Conservation (phyloP, 2,113 vertebrate genomes). For the Smithornis capensis region DNA sequence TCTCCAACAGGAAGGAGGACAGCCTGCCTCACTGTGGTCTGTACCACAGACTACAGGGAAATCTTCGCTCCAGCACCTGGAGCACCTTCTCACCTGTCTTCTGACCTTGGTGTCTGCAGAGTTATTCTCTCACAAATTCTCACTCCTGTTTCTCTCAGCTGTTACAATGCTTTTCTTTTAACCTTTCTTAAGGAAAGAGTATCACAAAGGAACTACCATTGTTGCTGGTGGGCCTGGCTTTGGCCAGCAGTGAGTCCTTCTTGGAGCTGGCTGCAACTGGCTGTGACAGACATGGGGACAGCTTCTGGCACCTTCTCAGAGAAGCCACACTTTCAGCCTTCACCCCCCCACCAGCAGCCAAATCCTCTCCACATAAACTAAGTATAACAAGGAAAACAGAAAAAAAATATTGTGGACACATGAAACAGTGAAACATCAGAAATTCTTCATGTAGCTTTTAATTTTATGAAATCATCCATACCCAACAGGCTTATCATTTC, state of each 20-base stretch:
- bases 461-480: background rate
- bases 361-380: background rate
- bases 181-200: background rate
- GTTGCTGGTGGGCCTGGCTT: background rate
- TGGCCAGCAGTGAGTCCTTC: background rate
- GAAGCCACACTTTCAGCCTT: background rate
- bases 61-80: accelerated
- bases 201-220: background rate
- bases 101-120: background rate
- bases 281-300: background rate
- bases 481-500: background rate
- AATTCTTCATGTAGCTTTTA: background rate
- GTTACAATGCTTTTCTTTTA: background rate
- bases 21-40: background rate
- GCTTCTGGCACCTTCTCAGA: background rate
- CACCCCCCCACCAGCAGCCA: accelerated
- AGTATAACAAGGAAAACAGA: background rate
- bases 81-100: background rate
- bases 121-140: background rate
- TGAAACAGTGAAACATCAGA: background rate
- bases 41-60: accelerated
- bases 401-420: background rate
- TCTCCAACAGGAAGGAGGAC: background rate
- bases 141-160: background rate
- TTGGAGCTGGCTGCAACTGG: background rate